phyloP scores from a whole-genome alignment of 2,888 invertebrate genomes.

The Conomelus anceps region DNA sequence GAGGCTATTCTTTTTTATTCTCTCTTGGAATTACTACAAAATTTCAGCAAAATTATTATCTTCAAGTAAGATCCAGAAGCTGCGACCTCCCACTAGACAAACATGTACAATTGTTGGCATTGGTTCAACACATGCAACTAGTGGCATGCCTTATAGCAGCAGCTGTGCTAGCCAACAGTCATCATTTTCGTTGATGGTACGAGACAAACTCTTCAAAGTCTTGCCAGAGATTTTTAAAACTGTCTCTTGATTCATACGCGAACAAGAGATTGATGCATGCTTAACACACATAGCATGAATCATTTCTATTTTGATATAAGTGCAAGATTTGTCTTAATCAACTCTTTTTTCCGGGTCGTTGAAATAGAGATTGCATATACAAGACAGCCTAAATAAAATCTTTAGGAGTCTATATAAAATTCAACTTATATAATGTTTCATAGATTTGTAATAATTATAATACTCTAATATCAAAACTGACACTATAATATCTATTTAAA shows the following conservation, averaged over 20 bases:
- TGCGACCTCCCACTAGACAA: background rate
- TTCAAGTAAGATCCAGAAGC: background rate
- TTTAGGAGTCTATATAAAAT: no score
- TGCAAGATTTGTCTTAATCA: background rate
- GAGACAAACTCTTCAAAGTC: background rate
- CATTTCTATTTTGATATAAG: background rate
- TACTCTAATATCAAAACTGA: no score
- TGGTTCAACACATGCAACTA: background rate
- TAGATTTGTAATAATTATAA: no score
- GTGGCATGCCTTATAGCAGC: background rate
- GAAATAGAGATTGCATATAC: background rate
- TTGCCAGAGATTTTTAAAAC: background rate
- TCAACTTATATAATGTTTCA: no score
- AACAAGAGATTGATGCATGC: background rate
- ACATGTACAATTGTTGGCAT: background rate
- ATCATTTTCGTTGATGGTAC: background rate
- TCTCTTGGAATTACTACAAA: background rate
- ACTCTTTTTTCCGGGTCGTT: background rate
- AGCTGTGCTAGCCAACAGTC: background rate
- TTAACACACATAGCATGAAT: background rate
- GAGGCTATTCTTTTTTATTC: background rate
- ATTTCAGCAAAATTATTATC: background rate
- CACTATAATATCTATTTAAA: no score
- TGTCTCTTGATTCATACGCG: background rate
- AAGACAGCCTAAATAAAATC: no score